phyloP scores from a whole-genome alignment of 2,797 vertebrate species.

The Agapornis canus region DNA sequence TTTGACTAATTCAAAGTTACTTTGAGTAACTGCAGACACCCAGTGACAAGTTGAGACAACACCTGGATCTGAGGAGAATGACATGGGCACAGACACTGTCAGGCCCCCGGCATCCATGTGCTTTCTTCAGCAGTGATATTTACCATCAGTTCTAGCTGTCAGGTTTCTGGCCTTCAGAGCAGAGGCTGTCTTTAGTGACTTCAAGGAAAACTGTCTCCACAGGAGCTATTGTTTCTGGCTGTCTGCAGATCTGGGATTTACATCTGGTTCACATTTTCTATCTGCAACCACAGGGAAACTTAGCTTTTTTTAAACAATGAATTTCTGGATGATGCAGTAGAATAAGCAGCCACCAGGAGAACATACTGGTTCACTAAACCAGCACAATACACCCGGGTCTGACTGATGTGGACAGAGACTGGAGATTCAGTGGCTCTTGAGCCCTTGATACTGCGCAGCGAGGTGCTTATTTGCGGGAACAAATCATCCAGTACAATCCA shows the following conservation, averaged over 20 bases:
- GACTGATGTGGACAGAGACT: not conserved
- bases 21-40: not conserved
- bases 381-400: not conserved
- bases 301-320: not conserved
- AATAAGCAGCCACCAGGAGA: not conserved
- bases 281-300: not conserved
- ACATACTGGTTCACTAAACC: not conserved
- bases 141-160: not conserved
- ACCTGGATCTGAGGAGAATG: rapidly evolving
- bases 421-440: not conserved
- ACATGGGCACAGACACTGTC: not conserved
- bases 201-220: not conserved
- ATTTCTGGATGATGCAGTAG: constrained; percentile 3
- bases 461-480: not conserved
- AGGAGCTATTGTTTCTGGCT: constrained; percentile 26
- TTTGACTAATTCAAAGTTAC: not conserved
- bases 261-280: constrained; percentile 16
- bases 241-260: not conserved
- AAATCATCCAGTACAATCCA: not conserved
- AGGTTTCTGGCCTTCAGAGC: not conserved
- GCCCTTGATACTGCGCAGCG: not conserved
- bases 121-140: not conserved
- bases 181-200: not conserved
- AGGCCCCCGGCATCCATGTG: not conserved
- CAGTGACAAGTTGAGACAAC: not conserved